Conservation (phyloP, 2,888 invertebrate species). For the Drosophila borealis region DNA sequence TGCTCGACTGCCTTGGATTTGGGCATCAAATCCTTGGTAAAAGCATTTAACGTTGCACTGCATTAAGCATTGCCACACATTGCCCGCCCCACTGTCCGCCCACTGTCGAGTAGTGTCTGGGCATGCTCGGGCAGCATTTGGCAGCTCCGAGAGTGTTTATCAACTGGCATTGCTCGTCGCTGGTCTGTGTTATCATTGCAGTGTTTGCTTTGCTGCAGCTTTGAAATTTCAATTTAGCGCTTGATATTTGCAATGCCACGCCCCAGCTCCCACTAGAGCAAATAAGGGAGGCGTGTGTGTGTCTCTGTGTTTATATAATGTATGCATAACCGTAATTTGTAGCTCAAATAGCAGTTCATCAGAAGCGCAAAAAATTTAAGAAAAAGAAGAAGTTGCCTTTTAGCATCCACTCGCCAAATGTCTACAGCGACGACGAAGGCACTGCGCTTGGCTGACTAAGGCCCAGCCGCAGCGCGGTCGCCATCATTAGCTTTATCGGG, state of each 20-base stretch:
- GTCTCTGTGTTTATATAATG: constrained; percentile 16
- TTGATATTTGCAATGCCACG: constrained; percentile 59
- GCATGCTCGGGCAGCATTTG: constrained; percentile 20
- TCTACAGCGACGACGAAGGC: constrained; percentile 38
- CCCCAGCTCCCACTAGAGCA: constrained; percentile 17
- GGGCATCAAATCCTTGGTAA: constrained; percentile 76
- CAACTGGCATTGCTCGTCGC: constrained; percentile 33
- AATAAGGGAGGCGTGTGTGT: constrained; percentile 24
- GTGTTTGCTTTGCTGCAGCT: constrained; percentile 65
- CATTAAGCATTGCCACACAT: constrained; percentile 66
- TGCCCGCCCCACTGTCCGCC: background rate
- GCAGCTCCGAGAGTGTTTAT: constrained; percentile 42
- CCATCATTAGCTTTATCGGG: constrained; percentile 73
- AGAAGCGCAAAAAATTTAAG: constrained; percentile 29
- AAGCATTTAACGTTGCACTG: constrained; percentile 81
- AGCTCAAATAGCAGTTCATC: constrained; percentile 77
- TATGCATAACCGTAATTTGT: constrained; percentile 75
- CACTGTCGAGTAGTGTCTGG: constrained; percentile 19
- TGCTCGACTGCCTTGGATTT: constrained; percentile 61
- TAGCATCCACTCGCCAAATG: constrained; percentile 71
- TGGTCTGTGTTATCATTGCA: constrained; percentile 61
- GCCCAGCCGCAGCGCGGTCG: constrained; percentile 22
- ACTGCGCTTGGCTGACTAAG: constrained; percentile 73
- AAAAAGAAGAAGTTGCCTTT: constrained; percentile 28
- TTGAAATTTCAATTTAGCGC: constrained; percentile 78